phyloP scores from a whole-genome alignment of 2,888 invertebrate species.

The Amphipoea oculea region DNA sequence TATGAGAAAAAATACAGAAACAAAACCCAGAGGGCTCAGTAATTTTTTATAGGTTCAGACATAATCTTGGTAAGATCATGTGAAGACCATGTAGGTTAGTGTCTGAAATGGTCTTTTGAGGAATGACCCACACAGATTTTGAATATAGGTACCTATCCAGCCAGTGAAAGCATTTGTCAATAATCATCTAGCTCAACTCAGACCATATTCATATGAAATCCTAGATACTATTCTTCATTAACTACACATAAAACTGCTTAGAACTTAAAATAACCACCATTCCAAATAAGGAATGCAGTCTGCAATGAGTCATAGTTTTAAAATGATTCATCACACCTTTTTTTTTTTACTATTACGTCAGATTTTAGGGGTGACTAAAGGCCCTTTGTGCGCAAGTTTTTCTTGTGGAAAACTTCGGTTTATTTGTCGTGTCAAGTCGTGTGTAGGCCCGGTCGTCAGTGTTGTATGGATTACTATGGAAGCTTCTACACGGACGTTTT shows the following conservation, averaged over 20 bases:
- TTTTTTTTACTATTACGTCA: not conserved
- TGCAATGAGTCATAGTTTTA: constrained; percentile 9
- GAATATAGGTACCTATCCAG: not conserved
- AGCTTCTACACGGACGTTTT: not conserved
- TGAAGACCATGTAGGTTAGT: not conserved
- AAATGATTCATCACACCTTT: constrained; percentile 15
- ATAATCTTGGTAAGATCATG: not conserved
- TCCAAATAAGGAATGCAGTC: constrained; percentile 5
- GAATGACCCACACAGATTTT: not conserved
- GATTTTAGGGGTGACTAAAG: not conserved
- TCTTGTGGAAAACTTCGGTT: not conserved
- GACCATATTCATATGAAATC: not conserved
- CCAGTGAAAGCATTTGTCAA: not conserved
- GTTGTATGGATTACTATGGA: not conserved
- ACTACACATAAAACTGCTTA: not conserved
- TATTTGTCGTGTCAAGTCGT: not conserved
- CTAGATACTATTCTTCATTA: not conserved
- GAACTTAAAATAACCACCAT: not conserved
- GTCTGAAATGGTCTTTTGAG: not conserved
- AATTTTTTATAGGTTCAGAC: not conserved
- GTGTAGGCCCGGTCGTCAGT: not conserved
- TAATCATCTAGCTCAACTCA: not conserved
- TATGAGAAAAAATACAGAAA: no score
- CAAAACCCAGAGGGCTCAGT: not conserved
- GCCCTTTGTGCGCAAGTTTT: not conserved